Conservation (phyloP, 2,113 vertebrate genomes). For the Nyctibius bracteatus region DNA sequence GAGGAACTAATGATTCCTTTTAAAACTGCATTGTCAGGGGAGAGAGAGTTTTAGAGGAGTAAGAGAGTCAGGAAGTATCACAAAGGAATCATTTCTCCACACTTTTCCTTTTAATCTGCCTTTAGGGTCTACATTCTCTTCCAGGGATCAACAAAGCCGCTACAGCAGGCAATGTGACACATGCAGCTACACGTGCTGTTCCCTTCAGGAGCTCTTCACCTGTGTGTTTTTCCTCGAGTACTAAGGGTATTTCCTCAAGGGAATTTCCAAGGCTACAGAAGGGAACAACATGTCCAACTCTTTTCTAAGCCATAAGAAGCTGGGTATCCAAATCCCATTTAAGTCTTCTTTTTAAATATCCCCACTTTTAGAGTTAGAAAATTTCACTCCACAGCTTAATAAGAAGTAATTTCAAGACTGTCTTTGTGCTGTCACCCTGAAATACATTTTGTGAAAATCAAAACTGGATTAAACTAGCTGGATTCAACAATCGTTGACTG, state of each 20-base stretch:
- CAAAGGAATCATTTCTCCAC: background rate
- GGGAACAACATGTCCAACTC: background rate
- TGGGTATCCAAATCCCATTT: background rate
- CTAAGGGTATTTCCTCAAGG: background rate
- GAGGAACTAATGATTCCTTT: background rate
- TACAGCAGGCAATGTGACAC: background rate
- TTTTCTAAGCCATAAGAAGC: background rate
- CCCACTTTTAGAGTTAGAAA: background rate
- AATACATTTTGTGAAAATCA: background rate
- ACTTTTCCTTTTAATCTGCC: background rate
- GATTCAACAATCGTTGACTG: background rate
- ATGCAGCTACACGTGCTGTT: background rate
- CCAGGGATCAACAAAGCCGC: background rate
- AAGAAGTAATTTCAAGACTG: background rate
- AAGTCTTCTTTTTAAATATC: background rate
- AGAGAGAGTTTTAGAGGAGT: background rate
- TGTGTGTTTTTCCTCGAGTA: background rate
- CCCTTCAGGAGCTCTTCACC: background rate
- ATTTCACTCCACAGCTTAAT: background rate
- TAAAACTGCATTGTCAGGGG: background rate
- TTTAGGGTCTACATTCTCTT: background rate
- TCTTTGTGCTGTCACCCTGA: background rate
- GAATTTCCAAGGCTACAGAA: background rate
- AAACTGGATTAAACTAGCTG: background rate
- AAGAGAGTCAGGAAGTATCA: background rate